Percentiles rank a stretch among this genome's conserved stretches.
Evolutionary conservation across 2,797 vertebrate species (phyloP).

Genomic region (Carapus acus): DNA sequence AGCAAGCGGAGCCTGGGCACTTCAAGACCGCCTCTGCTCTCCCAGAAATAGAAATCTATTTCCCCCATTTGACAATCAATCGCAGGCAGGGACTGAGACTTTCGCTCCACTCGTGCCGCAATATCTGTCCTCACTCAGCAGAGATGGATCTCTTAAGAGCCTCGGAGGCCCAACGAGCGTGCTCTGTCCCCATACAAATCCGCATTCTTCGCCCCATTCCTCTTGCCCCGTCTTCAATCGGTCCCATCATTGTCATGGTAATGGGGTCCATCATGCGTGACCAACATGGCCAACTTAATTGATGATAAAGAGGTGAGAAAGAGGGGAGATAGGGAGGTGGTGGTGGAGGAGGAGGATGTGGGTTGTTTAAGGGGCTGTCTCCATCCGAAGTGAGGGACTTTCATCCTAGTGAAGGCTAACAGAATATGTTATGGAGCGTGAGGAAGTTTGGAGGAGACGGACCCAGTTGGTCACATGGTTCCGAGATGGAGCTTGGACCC

Average conservation of each 20-base stretch:
- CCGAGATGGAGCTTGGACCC: too few species aligned
- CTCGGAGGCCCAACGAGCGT: constrained; percentile 23
- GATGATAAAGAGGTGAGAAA: constrained; percentile 52
- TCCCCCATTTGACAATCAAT: too few species aligned
- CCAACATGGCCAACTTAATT: constrained; percentile 54
- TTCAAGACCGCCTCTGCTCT: too few species aligned
- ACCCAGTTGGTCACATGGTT: too few species aligned
- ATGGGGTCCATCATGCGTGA: constrained; percentile 49
- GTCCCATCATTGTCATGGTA: constrained; percentile 61
- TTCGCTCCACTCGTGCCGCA: too few species aligned
- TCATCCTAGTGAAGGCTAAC: constrained; percentile 23
- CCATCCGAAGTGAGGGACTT: constrained; percentile 42
- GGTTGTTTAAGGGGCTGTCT: constrained; percentile 51
- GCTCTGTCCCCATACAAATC: constrained; percentile 21
- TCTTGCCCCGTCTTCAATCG: constrained; percentile 28
- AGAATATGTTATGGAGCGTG: constrained; percentile 24
- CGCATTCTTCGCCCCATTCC: constrained; percentile 13
- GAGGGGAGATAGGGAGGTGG: constrained; percentile 23
- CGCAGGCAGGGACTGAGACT: too few species aligned
- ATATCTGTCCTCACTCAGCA: too few species aligned
- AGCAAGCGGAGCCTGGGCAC: too few species aligned
- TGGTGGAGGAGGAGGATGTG: constrained; percentile 23
- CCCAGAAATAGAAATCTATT: too few species aligned
- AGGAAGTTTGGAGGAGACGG: too few species aligned
- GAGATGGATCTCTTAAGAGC: too few species aligned